Evolutionary conservation across 1,140 invertebrate species (phyloP).

Genomic region (Euborellia annulipes): DNA sequence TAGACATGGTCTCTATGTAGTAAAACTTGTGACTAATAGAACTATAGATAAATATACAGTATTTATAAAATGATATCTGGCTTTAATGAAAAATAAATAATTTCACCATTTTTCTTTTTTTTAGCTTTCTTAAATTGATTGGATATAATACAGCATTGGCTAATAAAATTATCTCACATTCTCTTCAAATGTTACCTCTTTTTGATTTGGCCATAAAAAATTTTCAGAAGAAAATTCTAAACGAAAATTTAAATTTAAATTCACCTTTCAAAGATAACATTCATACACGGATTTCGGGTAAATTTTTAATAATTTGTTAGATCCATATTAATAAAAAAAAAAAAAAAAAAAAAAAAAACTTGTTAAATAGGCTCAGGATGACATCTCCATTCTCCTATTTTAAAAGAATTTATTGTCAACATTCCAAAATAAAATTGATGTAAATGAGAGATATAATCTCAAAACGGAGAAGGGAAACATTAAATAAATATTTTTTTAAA

Average conservation of each 20-base stretch:
- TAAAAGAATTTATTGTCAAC: conserved; percentile 38
- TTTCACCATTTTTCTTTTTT: conserved; percentile 17
- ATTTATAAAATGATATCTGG: conserved; percentile 10
- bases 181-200: conserved; percentile 36
- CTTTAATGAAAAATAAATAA: not conserved
- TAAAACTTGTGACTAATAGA: not conserved
- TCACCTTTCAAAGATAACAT: conserved; percentile 44
- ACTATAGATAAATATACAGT: not conserved
- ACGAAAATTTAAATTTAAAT: conserved; percentile 21
- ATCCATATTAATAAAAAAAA: conserved; percentile 14
- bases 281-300: conserved; percentile 37
- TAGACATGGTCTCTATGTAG: conserved; percentile 5
- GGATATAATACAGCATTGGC: conserved; percentile 37
- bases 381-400: conserved; percentile 29
- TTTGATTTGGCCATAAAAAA: conserved; percentile 43
- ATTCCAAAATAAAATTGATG: conserved; percentile 37
- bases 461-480: no score
- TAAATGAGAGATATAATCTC: no score
- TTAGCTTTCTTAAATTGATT: conserved; percentile 45
- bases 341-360: no score
- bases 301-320: not conserved
- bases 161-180: conserved; percentile 35
- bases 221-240: conserved; percentile 39
- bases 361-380: no score
- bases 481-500: no score